phyloP scores from a whole-genome alignment of 2,888 invertebrate species.

The Pachycephus smyrnensis region DNA sequence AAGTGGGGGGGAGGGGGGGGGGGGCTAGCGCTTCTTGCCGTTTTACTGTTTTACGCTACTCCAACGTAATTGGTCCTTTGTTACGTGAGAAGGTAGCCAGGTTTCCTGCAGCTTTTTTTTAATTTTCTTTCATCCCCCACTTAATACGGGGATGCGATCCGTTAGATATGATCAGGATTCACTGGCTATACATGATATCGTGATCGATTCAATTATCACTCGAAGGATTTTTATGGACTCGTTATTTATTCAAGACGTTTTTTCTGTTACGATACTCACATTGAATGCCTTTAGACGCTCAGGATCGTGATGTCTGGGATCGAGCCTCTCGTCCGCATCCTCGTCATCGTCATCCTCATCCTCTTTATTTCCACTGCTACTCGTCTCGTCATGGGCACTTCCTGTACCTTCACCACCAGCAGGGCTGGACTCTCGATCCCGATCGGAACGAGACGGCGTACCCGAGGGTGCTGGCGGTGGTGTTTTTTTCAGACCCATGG shows the following conservation, averaged over 20 bases:
- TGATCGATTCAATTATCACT: not conserved
- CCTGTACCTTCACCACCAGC: constrained; percentile 72
- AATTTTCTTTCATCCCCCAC: not conserved
- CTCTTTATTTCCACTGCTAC: constrained; percentile 86
- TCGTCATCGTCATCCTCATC: constrained; percentile 92
- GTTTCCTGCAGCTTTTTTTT: not conserved
- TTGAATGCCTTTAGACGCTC: constrained; percentile 96
- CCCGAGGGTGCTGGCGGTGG: constrained; percentile 59
- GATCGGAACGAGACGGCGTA: constrained; percentile 63
- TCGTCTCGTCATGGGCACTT: constrained; percentile 87
- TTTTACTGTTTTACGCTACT: not conserved
- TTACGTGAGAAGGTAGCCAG: not conserved
- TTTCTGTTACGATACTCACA: constrained; percentile 72
- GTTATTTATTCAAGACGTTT: not conserved
- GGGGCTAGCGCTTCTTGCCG: not conserved
- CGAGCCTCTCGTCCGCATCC: constrained; percentile 91
- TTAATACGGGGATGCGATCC: not conserved
- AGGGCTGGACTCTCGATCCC: constrained; percentile 76
- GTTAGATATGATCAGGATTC: not conserved
- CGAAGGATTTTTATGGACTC: not conserved
- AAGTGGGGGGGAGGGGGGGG: not conserved
- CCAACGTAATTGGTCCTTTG: not conserved
- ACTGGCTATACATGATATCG: not conserved
- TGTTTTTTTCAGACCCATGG: constrained; percentile 77
- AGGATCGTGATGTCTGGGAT: constrained; percentile 89